These are phyloP conservation scores for Camponotus fellah DNA, from an alignment of 2,888 invertebrate species.

Conservation along the genomic window DNA sequence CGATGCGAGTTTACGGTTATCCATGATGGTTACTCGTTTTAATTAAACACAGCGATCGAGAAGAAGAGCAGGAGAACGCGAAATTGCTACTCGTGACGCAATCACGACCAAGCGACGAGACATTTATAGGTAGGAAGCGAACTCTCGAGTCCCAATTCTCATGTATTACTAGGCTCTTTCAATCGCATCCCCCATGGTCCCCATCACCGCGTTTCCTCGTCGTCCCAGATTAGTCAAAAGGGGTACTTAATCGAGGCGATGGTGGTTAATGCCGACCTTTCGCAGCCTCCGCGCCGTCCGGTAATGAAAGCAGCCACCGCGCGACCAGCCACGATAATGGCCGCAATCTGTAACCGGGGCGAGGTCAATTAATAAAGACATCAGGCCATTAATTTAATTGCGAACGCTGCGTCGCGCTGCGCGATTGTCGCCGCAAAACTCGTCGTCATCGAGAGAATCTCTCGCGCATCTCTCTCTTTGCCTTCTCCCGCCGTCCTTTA, in stretches of 20 bases:
- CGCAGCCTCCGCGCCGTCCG: conserved; percentile 53
- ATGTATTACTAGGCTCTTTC: not conserved
- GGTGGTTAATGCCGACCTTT: conserved; percentile 46
- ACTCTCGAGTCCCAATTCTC: not conserved
- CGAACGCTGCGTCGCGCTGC: conserved; percentile 53
- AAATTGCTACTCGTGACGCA: not conserved
- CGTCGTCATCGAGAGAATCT: not conserved
- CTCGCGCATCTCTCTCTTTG: conserved; percentile 23
- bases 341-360: conserved; percentile 79
- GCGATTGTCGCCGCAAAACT: conserved; percentile 43
- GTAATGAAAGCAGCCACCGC: conserved; percentile 67
- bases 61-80: not conserved
- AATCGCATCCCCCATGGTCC: not conserved
- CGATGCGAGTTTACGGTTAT: conserved; percentile 20
- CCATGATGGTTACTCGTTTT: not conserved
- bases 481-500: not conserved
- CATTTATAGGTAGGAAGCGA: not conserved
- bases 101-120: not conserved
- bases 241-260: conserved; percentile 48
- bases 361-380: conserved; percentile 81
- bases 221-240: conserved; percentile 47
- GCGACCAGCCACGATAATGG: conserved; percentile 68
- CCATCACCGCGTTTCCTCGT: not conserved
- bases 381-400: conserved; percentile 79
- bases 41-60: conserved; percentile 6